A percentile compares a stretch with the other conserved stretches of the same genome.
These are phyloP conservation scores for Ceratosolen fusciceps DNA, from an alignment of 1,140 invertebrate species.

Conservation along the genomic window DNA sequence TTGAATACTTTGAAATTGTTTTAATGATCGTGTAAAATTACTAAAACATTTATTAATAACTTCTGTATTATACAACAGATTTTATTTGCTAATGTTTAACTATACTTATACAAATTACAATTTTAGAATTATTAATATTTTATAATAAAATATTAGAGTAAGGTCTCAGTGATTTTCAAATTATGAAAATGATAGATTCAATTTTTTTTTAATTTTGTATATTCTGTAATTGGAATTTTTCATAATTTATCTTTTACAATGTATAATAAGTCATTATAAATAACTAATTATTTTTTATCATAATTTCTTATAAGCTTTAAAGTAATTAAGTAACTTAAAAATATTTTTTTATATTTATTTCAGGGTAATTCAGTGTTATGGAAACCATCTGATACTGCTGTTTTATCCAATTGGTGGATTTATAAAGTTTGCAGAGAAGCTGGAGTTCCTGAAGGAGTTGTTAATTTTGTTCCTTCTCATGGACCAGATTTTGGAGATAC, in stretches of 20 bases:
- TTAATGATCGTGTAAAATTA: too few species aligned
- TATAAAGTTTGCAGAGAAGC: slow-evolving; percentile 94
- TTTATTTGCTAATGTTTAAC: neutral
- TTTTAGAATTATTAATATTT: too few species aligned
- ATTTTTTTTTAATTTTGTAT: slow-evolving; percentile 11
- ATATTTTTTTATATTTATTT: slow-evolving; percentile 44
- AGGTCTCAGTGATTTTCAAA: too few species aligned
- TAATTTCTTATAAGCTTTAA: neutral
- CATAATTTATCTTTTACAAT: slow-evolving; percentile 11
- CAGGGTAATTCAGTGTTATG: slow-evolving; percentile 95
- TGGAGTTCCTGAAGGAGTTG: slow-evolving; percentile 94
- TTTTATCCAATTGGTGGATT: slow-evolving; percentile 96
- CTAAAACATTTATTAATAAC: neutral
- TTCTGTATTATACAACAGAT: neutral
- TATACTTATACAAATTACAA: neutral
- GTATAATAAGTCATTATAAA: slow-evolving; percentile 10
- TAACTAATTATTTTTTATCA: neutral
- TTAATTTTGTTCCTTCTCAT: slow-evolving; percentile 97
- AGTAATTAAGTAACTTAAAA: neutral
- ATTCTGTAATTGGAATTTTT: slow-evolving; percentile 30
- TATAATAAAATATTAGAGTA: too few species aligned
- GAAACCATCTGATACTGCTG: slow-evolving; percentile 98
- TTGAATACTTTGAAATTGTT: too few species aligned
- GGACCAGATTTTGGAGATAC: slow-evolving; percentile 95
- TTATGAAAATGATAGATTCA: neutral